Evolutionary conservation across 2,797 vertebrate genomes (phyloP), one percentile per base, ranked within the genome.

Genomic region (Myoxocephalus aenaeus): DNA sequence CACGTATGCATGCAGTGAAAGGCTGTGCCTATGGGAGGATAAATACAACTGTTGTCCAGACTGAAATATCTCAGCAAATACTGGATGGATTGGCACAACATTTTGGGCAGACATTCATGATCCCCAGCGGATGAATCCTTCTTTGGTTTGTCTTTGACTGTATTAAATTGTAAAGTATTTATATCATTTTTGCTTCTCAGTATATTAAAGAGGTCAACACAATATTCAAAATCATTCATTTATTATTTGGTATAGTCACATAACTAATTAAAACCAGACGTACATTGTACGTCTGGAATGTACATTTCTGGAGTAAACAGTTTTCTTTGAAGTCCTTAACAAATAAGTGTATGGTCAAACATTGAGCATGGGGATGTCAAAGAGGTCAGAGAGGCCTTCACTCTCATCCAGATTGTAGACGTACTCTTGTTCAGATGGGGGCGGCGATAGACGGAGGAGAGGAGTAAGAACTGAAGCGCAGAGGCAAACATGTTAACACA

Each of bases 381-480:
- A 97, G 80, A 98, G 95, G 92, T 97, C 96, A 73, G 95, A 96
- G 85, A 97, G 92, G 56, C 96, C 96, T 96, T 97, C 96, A 0
- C 94, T 96, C 77, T 97, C 97, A 0, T 98, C 97, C 92, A 97
- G 92, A 89, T 96, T 97, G 82, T 95, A 96, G 92, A 94, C 91
- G 83, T 96, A 96, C 86, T 98, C 96, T 0, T 96, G 94, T 86
- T 97, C 96, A 80, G 96, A 95, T 0, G 96, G 96, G 0, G 94
- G 95, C 3, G 96, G 94, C 27, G 96, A 96, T 1, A 96, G 93
- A 72, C 86, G 95, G 36, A 97, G 95, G 1, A 42, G 40, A 42
- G 97, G 96, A 76, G 96, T 96, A 86, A 98, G 97, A 84, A 96
- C 97, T 98, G 93, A 17, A 25, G 65, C 54, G 36, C 13, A 83